A percentile compares a stretch with the other conserved stretches of the same genome.
Evolutionary conservation across 2,113 vertebrate species (phyloP).

Genomic region (Sylvicapra grimmia): DNA sequence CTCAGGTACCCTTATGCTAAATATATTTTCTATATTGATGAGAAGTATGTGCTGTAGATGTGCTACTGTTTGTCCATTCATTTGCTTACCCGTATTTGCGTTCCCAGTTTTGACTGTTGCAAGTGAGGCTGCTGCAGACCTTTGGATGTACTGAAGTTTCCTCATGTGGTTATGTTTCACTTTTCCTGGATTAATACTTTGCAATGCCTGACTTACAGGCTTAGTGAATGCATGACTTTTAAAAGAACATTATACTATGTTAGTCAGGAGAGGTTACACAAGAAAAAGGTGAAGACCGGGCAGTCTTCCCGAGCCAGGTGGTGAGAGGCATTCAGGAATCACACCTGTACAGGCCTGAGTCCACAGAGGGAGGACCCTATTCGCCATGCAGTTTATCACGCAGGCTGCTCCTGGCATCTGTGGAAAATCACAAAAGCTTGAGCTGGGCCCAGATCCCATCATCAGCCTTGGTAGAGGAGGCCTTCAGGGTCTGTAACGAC

Average conservation of each 20-base stretch:
- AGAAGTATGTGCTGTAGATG: no score
- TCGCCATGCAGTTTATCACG: background rate
- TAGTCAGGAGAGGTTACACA: background rate
- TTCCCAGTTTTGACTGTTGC: no score
- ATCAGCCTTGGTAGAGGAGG: background rate
- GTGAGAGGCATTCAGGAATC: background rate
- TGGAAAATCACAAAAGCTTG: background rate
- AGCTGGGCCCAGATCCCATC: background rate
- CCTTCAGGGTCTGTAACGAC: background rate
- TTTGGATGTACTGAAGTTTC: background rate
- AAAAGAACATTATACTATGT: background rate
- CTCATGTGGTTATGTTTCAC: background rate
- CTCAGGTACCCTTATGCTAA: no score
- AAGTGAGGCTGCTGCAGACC: background rate
- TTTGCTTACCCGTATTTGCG: no score
- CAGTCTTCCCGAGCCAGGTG: background rate
- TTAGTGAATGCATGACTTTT: background rate
- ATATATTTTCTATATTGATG: no score
- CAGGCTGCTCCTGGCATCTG: rapidly evolving
- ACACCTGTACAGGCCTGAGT: background rate
- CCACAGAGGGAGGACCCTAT: background rate
- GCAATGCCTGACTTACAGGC: background rate
- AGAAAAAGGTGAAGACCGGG: rapidly evolving
- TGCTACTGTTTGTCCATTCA: no score
- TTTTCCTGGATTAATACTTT: background rate